Conservation (phyloP, 2,113 vertebrate species). For the Lates calcarifer region DNA sequence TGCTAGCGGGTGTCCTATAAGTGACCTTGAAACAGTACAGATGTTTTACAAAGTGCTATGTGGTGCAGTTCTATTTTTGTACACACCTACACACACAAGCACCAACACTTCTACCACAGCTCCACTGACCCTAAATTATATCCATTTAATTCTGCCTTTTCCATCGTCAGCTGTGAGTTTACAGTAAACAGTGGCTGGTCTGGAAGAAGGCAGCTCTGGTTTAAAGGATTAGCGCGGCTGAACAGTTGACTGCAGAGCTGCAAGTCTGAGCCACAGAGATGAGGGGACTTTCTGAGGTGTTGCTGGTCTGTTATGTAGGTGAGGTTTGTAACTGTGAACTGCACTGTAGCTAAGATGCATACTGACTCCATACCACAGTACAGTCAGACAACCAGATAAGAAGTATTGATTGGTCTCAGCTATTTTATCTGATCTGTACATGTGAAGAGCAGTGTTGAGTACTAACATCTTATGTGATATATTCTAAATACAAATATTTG, state of each 20-base stretch:
- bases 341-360: too few relatives aligned
- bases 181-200: constrained; percentile 54
- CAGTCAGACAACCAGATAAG: too few relatives aligned
- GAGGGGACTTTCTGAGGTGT: neutral
- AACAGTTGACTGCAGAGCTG: neutral
- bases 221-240: constrained; percentile 26
- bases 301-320: constrained; percentile 2
- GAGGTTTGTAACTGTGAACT: neutral
- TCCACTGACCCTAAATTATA: neutral
- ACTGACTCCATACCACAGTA: too few relatives aligned
- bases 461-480: too few relatives aligned
- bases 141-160: constrained; percentile 10
- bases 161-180: constrained; percentile 35
- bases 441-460: too few relatives aligned
- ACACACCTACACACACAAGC: neutral
- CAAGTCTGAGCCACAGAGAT: neutral
- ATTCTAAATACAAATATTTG: neutral
- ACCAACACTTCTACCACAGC: neutral
- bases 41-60: neutral
- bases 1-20: neutral
- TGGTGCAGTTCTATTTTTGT: neutral
- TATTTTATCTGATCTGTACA: too few relatives aligned
- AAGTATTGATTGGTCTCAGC: too few relatives aligned
- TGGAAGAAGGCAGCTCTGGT: constrained; percentile 22
- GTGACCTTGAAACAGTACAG: constrained; percentile 9